Percentiles rank a stretch among this genome's conserved stretches.
phyloP scores from a whole-genome alignment of 2,113 vertebrate species.

The Spea multiplicata region DNA sequence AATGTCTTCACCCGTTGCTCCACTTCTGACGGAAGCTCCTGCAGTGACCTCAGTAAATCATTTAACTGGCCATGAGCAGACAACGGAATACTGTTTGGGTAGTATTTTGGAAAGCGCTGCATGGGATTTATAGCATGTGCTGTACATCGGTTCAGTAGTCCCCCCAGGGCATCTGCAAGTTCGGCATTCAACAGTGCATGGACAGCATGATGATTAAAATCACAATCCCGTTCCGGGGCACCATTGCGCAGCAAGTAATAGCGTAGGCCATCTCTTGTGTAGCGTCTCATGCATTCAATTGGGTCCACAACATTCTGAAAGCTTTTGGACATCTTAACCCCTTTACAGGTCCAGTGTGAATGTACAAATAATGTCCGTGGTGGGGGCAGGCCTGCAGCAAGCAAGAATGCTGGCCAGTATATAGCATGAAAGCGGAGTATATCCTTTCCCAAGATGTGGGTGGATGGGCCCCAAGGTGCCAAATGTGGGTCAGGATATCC shows the following conservation, averaged over 20 bases:
- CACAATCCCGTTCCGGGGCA: conserved; percentile 83
- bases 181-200: conserved; percentile 83
- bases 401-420: conserved; percentile 92
- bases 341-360: conserved; percentile 89
- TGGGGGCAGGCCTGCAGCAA: conserved; percentile 78
- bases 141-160: conserved; percentile 87
- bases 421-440: conserved; percentile 92
- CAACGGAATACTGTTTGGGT: conserved; percentile 52
- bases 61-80: conserved; percentile 76
- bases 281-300: conserved; percentile 60
- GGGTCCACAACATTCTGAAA: conserved; percentile 88
- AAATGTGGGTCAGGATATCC: conserved; percentile 74
- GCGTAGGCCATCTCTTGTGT: conserved; percentile 83
- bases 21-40: conserved; percentile 69
- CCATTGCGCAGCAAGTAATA: conserved; percentile 94
- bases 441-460: conserved; percentile 90
- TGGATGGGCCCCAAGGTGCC: conserved; percentile 71
- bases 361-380: conserved; percentile 82
- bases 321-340: conserved; percentile 98
- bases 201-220: conserved; percentile 84
- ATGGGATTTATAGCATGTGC: conserved; percentile 80
- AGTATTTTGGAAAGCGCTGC: conserved; percentile 69
- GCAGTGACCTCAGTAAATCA: conserved; percentile 68
- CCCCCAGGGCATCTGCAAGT: conserved; percentile 86
- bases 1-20: conserved; percentile 70